These are phyloP conservation scores for Garra rufa DNA, from an alignment of 2,113 vertebrate genomes.

Conservation along the genomic window DNA sequence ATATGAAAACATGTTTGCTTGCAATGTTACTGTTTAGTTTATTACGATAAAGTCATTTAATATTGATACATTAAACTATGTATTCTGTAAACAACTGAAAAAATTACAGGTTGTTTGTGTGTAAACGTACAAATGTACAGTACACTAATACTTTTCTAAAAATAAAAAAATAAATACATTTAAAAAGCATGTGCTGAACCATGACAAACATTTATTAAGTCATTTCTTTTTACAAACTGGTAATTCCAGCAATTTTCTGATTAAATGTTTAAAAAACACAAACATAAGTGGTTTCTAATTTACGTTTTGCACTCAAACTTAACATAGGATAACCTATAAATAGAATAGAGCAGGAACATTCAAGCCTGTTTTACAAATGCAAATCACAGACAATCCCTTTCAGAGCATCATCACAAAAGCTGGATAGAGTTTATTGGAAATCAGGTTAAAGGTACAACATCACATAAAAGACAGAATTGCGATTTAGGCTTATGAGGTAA, in stretches of 20 bases:
- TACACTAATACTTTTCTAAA: not conserved
- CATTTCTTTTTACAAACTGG: not conserved
- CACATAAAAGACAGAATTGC: conserved; percentile 33
- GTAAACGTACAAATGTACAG: conserved; percentile 15
- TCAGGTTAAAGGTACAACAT: conserved; percentile 24
- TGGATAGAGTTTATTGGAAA: conserved; percentile 64
- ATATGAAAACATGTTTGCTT: conserved; percentile 57
- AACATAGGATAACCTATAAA: not conserved
- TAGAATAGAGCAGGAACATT: conserved; percentile 52
- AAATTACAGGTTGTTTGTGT: conserved; percentile 65
- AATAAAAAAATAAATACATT: not conserved
- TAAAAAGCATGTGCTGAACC: conserved; percentile 14
- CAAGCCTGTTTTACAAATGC: conserved; percentile 49
- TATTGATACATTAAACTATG: conserved; percentile 74
- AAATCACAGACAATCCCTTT: conserved; percentile 62
- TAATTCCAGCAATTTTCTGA: not conserved
- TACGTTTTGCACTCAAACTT: not conserved
- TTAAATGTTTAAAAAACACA: conserved; percentile 21
- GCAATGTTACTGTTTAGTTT: conserved; percentile 74
- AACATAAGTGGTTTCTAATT: not conserved
- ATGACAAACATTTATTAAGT: conserved; percentile 33
- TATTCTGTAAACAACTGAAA: conserved; percentile 71
- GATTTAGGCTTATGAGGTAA: conserved; percentile 45
- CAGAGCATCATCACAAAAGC: conserved; percentile 54
- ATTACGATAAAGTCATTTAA: conserved; percentile 74